Evolutionary conservation across 2,888 invertebrate species (phyloP), one percentile per base, ranked within the genome.

Genomic region (Pseudoips prasinana): DNA sequence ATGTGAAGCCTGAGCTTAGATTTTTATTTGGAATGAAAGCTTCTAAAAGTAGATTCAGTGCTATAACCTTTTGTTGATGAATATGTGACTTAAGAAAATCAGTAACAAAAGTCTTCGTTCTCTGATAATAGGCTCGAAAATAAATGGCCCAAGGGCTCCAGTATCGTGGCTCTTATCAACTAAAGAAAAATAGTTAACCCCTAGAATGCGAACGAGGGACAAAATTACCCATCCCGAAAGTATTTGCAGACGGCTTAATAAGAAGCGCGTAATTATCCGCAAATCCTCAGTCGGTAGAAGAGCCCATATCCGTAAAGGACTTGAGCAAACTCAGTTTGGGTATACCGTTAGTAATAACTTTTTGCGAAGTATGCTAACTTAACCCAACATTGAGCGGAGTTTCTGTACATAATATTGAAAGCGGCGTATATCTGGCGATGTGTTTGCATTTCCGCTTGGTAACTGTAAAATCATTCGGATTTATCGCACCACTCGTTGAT

Each of bases 241-340:
- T 78, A 76, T 77, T 78, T 76, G 66, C 72, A 55, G 70, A 70
- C 64, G 64, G 70, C 76, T 79, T 78, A 76, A 74, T 75, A 76
- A 66, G 72, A 72, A 71, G 64, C 67, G 67, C 56, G 76, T 76
- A 79, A 77, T 77, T 77, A 77, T 76, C 75, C 68, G 65, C 66
- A 71, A 74, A 76, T 73, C 72, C 71, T 58, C 39, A 41, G 53
- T 41, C 55, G 54, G 58, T 41, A 46, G 44, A 44, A 46, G 52
- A 54, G 44, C 58, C 64, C 53, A 68, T 65, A 73, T 67, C 68
- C 65, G 62, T 58, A 63, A 70, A 73, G 70, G 68, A 75, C 70
- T 73, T 75, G 66, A 48, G 72, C 67, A 75, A 76, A 76, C 74
- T 73, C 67, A 42, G 58, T 64, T 58, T 55, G 66, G 61, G 62